Conservation (phyloP, 2,797 vertebrate genomes). For the Hirundo rustica region DNA sequence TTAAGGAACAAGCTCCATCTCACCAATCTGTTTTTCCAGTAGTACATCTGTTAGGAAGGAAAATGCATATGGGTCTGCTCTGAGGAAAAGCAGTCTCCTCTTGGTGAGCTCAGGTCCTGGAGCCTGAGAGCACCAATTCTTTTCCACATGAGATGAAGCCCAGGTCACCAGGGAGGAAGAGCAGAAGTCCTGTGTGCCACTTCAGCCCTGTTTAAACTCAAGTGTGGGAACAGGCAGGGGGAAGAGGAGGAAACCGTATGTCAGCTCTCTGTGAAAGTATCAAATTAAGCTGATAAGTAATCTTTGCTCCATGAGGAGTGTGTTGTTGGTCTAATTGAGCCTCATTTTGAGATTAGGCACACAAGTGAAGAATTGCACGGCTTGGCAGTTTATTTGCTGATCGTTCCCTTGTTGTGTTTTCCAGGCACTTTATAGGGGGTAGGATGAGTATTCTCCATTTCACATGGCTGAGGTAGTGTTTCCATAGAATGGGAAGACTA, state of each 20-base stretch:
- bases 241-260: constrained; percentile 15
- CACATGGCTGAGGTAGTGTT: neutral
- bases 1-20: neutral
- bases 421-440: neutral
- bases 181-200: neutral
- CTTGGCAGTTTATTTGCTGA: neutral
- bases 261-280: constrained; percentile 18
- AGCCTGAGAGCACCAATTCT: neutral
- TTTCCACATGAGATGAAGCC: neutral
- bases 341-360: neutral
- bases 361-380: neutral
- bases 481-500: neutral
- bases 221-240: neutral
- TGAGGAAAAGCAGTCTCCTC: neutral
- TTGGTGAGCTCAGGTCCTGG: neutral
- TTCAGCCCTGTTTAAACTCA: neutral
- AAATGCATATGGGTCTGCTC: constrained; percentile 1
- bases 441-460: neutral
- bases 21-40: neutral
- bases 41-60: neutral
- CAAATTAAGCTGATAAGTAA: constrained; percentile 21
- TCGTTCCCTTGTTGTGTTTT: neutral
- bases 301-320: neutral
- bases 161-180: neutral
- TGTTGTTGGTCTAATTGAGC: constrained; percentile 18